Conservation (phyloP, 2,797 vertebrate genomes). For the Urophycis tenuis region DNA sequence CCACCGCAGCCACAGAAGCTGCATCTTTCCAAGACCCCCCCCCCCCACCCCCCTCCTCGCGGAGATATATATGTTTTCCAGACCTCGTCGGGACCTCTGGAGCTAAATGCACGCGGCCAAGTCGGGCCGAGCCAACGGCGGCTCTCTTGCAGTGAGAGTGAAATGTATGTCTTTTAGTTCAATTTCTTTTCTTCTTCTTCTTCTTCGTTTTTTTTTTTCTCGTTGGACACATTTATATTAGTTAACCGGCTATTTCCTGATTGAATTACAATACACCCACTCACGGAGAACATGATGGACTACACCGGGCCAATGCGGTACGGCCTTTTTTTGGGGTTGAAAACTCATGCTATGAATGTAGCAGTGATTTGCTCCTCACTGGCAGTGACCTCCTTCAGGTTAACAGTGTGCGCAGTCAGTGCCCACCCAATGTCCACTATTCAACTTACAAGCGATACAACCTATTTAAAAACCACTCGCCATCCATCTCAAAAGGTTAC, state of each 20-base stretch:
- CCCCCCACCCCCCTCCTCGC: no score
- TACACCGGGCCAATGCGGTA: background rate
- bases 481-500: background rate
- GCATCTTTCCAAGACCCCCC: slow-evolving; percentile 40
- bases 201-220: background rate
- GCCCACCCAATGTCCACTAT: background rate
- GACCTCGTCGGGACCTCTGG: slow-evolving; percentile 42
- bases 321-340: background rate
- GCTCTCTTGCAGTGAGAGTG: background rate
- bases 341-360: background rate
- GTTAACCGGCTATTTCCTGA: slow-evolving; percentile 21
- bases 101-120: slow-evolving; percentile 40
- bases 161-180: background rate
- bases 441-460: background rate
- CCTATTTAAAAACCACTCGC: background rate
- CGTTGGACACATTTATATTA: slow-evolving; percentile 16
- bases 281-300: slow-evolving; percentile 9
- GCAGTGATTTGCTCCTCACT: background rate
- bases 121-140: background rate
- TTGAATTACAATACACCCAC: slow-evolving; percentile 12
- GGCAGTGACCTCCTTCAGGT: background rate
- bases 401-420: background rate
- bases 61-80: slow-evolving; percentile 67
- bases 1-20: slow-evolving; percentile 37
- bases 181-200: background rate